Evolutionary conservation across 2,113 vertebrate species (phyloP).

Genomic region (Spea bombifrons): DNA sequence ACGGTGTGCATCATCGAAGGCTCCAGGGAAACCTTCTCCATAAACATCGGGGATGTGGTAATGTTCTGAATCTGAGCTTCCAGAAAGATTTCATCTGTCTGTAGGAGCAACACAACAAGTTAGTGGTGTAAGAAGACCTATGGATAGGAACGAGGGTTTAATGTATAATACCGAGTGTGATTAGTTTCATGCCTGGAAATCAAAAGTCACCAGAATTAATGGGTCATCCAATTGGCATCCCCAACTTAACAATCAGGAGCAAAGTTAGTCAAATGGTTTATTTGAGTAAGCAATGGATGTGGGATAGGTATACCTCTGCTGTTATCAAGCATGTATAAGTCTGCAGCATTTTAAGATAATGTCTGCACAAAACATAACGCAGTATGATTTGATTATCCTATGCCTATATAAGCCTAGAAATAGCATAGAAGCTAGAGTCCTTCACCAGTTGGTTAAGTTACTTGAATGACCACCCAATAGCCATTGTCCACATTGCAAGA

Average conservation of each 20-base stretch:
- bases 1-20: constrained; percentile 97
- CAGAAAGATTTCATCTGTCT: constrained; percentile 98
- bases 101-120: constrained; percentile 50
- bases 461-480: too few species aligned
- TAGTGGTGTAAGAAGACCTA: neutral
- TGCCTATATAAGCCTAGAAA: too few species aligned
- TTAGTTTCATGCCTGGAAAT: constrained; percentile 90
- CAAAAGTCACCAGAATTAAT: constrained; percentile 69
- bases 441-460: too few species aligned
- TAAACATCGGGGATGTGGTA: constrained; percentile 97
- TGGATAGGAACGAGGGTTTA: neutral
- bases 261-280: constrained; percentile 70
- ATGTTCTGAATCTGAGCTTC: constrained; percentile 99
- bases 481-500: too few species aligned
- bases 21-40: constrained; percentile 97
- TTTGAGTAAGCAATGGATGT: constrained; percentile 73
- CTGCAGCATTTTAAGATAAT: too few species aligned
- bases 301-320: constrained; percentile 57
- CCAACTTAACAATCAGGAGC: constrained; percentile 63
- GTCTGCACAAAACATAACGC: too few species aligned
- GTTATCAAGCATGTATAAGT: neutral
- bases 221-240: constrained; percentile 68
- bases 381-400: too few species aligned
- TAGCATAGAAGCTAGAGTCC: too few species aligned
- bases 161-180: constrained; percentile 59